Percentiles rank a stretch among this genome's conserved stretches.
phyloP scores from a whole-genome alignment of 2,888 invertebrate species.

The Cosmia pyralina region DNA sequence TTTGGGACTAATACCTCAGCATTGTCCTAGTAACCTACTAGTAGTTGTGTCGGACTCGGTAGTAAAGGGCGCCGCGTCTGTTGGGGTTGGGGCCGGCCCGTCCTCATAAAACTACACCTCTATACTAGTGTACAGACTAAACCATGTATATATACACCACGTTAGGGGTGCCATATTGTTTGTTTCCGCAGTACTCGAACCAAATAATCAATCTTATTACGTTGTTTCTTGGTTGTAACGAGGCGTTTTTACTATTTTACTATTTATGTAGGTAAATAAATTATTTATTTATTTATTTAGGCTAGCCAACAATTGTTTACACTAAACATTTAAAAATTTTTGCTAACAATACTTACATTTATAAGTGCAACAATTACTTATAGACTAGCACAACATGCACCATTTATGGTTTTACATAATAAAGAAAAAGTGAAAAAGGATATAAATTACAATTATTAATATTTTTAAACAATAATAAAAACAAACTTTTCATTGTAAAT shows the following conservation, averaged over 20 bases:
- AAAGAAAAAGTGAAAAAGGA: too few relatives aligned
- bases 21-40: constrained; percentile 50
- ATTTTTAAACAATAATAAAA: too few relatives aligned
- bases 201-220: constrained; percentile 51
- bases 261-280: too few relatives aligned
- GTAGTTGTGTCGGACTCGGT: not conserved
- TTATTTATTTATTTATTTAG: too few relatives aligned
- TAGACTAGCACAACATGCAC: too few relatives aligned
- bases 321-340: too few relatives aligned
- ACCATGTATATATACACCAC: constrained; percentile 19
- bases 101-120: constrained; percentile 33
- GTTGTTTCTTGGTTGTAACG: constrained; percentile 17
- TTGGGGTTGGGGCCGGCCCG: constrained; percentile 24
- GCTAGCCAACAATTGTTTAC: too few relatives aligned
- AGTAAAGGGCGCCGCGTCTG: constrained; percentile 29
- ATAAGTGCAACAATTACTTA: too few relatives aligned
- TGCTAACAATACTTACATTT: too few relatives aligned
- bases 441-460: too few relatives aligned
- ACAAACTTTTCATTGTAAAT: too few relatives aligned
- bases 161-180: constrained; percentile 37
- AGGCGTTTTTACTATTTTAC: constrained; percentile 2
- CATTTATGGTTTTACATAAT: too few relatives aligned
- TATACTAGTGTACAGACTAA: constrained; percentile 8
- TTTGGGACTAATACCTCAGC: constrained; percentile 12
- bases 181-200: constrained; percentile 31